Percentiles rank a stretch among this genome's conserved stretches.
Evolutionary conservation across 1,140 invertebrate genomes (phyloP).

Genomic region (Bathynomus jamesi): DNA sequence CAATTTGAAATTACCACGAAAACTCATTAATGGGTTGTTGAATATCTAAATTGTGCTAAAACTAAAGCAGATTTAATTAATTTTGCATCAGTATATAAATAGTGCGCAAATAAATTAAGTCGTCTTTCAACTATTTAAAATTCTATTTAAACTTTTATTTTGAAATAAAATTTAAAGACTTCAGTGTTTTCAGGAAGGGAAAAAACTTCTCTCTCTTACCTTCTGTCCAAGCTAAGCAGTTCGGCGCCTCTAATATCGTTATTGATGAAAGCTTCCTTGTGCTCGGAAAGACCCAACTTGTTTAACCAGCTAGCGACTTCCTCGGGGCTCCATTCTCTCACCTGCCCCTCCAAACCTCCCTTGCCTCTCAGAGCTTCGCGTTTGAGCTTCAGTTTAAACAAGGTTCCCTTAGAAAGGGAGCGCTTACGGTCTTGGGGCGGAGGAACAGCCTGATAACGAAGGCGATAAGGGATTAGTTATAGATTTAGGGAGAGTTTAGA

Average conservation of each 20-base stretch:
- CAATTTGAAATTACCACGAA: too few species aligned
- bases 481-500: too few species aligned
- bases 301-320: slow-evolving; percentile 72
- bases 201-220: slow-evolving; percentile 27
- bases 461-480: too few species aligned
- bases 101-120: too few species aligned
- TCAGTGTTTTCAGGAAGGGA: too few species aligned
- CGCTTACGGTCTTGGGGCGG: slow-evolving; percentile 21
- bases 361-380: slow-evolving; percentile 21
- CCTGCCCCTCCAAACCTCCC: slow-evolving; percentile 13
- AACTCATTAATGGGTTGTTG: too few species aligned
- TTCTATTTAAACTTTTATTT: too few species aligned
- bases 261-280: slow-evolving; percentile 64
- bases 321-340: slow-evolving; percentile 48
- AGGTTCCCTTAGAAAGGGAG: slow-evolving; percentile 28
- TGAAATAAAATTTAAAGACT: too few species aligned
- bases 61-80: too few species aligned
- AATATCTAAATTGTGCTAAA: too few species aligned
- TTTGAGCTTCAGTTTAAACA: slow-evolving; percentile 27
- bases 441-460: slow-evolving; percentile 8
- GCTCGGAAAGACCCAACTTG: slow-evolving; percentile 75
- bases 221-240: slow-evolving; percentile 70
- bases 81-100: too few species aligned
- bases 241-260: slow-evolving; percentile 89
- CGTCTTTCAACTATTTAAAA: too few species aligned